Conservation (phyloP, 2,797 vertebrate genomes). For the Gambelia wislizenii region DNA sequence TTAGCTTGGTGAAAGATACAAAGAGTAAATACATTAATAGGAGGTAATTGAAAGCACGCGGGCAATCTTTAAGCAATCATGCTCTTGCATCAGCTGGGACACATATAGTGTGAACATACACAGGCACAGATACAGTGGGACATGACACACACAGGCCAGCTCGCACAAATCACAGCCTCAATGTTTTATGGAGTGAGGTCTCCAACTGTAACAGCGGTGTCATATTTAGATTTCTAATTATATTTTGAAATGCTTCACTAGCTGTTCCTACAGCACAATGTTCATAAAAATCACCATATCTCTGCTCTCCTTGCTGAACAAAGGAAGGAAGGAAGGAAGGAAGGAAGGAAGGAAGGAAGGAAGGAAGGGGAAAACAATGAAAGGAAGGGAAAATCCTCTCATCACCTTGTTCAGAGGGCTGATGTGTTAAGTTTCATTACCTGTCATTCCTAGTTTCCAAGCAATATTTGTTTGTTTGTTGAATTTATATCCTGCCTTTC, state of each 20-base stretch:
- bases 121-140: background rate
- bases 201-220: constrained; percentile 17
- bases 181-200: constrained; percentile 39
- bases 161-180: constrained; percentile 21
- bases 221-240: constrained; percentile 63
- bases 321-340: background rate
- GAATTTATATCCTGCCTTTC: too few relatives aligned
- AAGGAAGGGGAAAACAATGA: background rate
- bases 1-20: constrained; percentile 72
- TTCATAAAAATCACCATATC: constrained; percentile 12
- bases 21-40: constrained; percentile 78
- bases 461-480: background rate
- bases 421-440: too few relatives aligned
- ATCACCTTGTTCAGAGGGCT: background rate
- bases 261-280: constrained; percentile 13
- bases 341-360: too few relatives aligned
- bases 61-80: constrained; percentile 72
- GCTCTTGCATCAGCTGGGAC: constrained; percentile 23
- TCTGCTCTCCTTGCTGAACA: background rate
- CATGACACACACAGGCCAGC: background rate
- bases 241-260: constrained; percentile 45
- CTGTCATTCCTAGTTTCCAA: background rate
- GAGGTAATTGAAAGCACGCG: constrained; percentile 79
- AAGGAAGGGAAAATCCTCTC: background rate
- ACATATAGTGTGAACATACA: background rate